phyloP scores from a whole-genome alignment of 2,113 vertebrate species.

The Austrofundulus limnaeus region DNA sequence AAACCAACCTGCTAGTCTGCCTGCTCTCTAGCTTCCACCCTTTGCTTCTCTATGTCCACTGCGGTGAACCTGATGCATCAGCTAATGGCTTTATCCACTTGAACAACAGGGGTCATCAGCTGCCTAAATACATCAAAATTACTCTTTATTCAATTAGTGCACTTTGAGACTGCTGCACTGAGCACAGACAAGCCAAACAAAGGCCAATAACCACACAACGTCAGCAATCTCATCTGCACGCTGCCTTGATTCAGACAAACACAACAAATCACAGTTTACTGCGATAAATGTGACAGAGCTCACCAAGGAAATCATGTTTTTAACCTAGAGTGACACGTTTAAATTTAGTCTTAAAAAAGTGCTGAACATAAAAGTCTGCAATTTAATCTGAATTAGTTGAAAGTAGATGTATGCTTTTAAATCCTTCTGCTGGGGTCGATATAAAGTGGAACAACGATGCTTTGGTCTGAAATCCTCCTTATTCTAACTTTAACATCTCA shows the following conservation, averaged over 20 bases:
- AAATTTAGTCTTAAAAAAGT: too few relatives aligned
- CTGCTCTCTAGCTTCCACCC: constrained; percentile 10
- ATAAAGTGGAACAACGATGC: too few relatives aligned
- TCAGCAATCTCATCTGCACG: not conserved
- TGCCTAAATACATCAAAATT: constrained; percentile 70
- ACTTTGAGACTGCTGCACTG: constrained; percentile 21
- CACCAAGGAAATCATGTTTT: not conserved
- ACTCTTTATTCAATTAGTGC: constrained; percentile 61
- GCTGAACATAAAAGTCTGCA: too few relatives aligned
- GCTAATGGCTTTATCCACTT: constrained; percentile 60
- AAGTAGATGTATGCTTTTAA: too few relatives aligned
- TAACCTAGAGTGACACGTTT: not conserved
- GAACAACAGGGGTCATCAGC: constrained; percentile 65
- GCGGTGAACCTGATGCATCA: constrained; percentile 47
- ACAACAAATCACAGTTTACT: not conserved
- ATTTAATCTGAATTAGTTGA: too few relatives aligned
- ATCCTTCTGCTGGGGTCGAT: too few relatives aligned
- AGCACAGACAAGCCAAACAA: not conserved
- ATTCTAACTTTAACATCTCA: too few relatives aligned
- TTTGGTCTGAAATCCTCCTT: too few relatives aligned
- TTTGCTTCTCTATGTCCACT: constrained; percentile 30
- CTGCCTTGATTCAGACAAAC: constrained; percentile 3
- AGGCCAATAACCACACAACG: not conserved
- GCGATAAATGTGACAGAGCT: not conserved
- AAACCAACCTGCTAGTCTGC: constrained; percentile 30